These are phyloP conservation scores for Noctua fimbriata DNA, from an alignment of 2,888 invertebrate species.

Conservation along the genomic window DNA sequence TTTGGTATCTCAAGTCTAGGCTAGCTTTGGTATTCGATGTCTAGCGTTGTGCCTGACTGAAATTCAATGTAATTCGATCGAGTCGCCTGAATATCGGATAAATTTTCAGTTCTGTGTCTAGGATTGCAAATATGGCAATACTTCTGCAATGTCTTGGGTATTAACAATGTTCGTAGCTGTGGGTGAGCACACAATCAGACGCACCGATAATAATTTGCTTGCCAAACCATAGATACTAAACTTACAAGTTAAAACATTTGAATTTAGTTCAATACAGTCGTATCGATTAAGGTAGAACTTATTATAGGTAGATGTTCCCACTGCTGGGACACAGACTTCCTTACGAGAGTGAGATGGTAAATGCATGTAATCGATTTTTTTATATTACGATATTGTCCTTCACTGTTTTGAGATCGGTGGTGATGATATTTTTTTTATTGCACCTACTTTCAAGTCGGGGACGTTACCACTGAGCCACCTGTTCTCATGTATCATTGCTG, in stretches of 20 bases:
- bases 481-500: not conserved
- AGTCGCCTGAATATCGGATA: not conserved
- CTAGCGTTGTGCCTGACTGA: not conserved
- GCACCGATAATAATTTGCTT: not conserved
- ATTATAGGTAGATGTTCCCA: not conserved
- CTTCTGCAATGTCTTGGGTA: not conserved
- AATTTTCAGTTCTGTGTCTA: not conserved
- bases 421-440: too few species aligned
- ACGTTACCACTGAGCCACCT: not conserved
- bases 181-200: not conserved
- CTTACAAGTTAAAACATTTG: not conserved
- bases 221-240: not conserved
- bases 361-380: not conserved
- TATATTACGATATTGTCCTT: not conserved
- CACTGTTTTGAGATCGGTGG: not conserved
- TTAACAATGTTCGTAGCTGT: not conserved
- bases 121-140: not conserved
- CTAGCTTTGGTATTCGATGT: slow-evolving; percentile 18
- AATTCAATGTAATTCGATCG: not conserved
- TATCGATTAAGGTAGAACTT: too few species aligned
- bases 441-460: not conserved
- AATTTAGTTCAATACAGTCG: not conserved
- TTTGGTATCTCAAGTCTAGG: not conserved
- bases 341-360: not conserved
- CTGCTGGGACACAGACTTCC: not conserved